These are phyloP conservation scores for Drosophila greeni DNA, from an alignment of 2,888 invertebrate genomes.

Conservation along the genomic window DNA sequence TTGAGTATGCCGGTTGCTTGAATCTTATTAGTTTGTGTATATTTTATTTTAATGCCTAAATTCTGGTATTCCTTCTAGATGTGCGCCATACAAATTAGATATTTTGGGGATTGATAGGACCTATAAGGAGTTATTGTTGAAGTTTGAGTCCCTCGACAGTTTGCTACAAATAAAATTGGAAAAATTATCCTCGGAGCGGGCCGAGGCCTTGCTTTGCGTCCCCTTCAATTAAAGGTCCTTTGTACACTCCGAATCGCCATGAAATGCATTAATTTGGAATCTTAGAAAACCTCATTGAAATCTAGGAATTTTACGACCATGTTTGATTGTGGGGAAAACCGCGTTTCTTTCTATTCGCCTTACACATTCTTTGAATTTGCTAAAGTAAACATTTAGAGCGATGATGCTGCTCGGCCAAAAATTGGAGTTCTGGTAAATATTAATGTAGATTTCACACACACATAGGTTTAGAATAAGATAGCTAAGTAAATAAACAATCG, in stretches of 20 bases:
- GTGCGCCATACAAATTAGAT: slow-evolving; percentile 50
- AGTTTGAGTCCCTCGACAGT: slow-evolving; percentile 69
- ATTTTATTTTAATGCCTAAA: slow-evolving; percentile 65
- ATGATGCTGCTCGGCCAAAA: slow-evolving; percentile 46
- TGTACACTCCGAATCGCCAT: slow-evolving; percentile 1
- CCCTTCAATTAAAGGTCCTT: neutral
- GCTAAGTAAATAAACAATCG: slow-evolving; percentile 40
- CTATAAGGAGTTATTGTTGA: slow-evolving; percentile 63
- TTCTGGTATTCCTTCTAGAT: slow-evolving; percentile 51
- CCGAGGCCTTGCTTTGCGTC: slow-evolving; percentile 15
- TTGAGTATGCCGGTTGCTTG: slow-evolving; percentile 34
- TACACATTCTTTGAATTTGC: slow-evolving; percentile 25
- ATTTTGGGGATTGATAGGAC: slow-evolving; percentile 51
- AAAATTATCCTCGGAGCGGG: slow-evolving; percentile 21
- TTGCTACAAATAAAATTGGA: slow-evolving; percentile 47
- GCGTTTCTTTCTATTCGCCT: neutral
- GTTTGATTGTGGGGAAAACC: neutral
- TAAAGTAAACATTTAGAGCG: slow-evolving; percentile 62
- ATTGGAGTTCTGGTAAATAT: slow-evolving; percentile 28
- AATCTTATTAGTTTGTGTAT: slow-evolving; percentile 49
- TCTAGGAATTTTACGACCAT: neutral
- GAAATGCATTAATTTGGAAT: neutral
- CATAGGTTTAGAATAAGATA: slow-evolving; percentile 32
- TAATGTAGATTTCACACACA: slow-evolving; percentile 30
- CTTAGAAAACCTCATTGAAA: neutral